phyloP scores from a whole-genome alignment of 1,140 invertebrate species.

The Eubasilissa regina region DNA sequence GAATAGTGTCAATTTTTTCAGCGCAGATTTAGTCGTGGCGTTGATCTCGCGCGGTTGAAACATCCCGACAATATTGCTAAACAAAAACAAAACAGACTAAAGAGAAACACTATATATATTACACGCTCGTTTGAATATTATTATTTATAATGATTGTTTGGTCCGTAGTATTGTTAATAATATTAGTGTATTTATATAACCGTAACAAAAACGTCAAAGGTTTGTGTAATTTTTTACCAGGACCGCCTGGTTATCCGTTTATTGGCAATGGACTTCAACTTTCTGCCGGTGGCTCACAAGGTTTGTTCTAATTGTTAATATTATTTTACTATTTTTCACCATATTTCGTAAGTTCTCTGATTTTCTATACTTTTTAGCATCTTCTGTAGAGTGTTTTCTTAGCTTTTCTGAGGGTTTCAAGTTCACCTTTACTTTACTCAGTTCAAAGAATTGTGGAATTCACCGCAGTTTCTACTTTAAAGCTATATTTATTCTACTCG shows the following conservation, averaged over 20 bases:
- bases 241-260: constrained; percentile 1
- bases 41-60: not conserved
- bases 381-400: too few species aligned
- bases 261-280: not conserved
- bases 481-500: too few species aligned
- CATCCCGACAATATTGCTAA: not conserved
- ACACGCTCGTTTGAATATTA: not conserved
- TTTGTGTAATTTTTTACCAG: not conserved
- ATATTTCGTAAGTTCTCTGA: too few species aligned
- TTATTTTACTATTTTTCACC: too few species aligned
- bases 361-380: too few species aligned
- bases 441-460: too few species aligned
- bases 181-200: not conserved
- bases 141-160: not conserved
- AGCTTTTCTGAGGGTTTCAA: too few species aligned
- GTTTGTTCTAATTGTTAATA: not conserved
- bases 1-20: too few species aligned
- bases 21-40: too few species aligned
- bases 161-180: not conserved
- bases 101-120: not conserved
- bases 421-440: too few species aligned
- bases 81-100: not conserved
- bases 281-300: not conserved
- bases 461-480: too few species aligned
- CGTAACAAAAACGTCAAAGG: not conserved